These are phyloP conservation scores for Bombus ignitus DNA, from an alignment of 1,140 invertebrate genomes.

Conservation along the genomic window DNA sequence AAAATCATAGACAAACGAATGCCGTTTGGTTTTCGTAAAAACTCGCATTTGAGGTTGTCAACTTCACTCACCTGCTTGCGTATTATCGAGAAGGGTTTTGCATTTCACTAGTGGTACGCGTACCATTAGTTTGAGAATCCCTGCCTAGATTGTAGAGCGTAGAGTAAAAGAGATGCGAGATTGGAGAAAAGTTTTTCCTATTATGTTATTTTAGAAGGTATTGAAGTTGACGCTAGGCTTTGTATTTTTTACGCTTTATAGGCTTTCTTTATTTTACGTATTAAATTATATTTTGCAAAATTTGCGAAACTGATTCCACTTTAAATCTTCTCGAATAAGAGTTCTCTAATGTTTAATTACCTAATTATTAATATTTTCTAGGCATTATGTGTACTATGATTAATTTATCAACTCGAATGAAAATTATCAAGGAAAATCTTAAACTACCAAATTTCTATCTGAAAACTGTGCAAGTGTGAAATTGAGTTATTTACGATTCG, in stretches of 20 bases:
- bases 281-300: not conserved
- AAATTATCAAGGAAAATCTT: not conserved
- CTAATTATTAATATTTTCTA: too few species aligned
- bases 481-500: not conserved
- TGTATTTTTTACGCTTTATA: not conserved
- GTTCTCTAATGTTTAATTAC: too few species aligned
- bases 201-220: not conserved
- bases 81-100: too few species aligned
- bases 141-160: too few species aligned
- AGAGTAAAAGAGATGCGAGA: not conserved
- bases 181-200: conserved; percentile 15
- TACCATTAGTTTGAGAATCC: too few species aligned
- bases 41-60: too few species aligned
- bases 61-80: too few species aligned
- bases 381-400: not conserved
- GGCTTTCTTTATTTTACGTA: not conserved
- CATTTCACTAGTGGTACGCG: too few species aligned
- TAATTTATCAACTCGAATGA: not conserved
- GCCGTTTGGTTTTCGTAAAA: too few species aligned
- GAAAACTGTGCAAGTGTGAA: not conserved
- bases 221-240: not conserved
- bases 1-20: too few species aligned
- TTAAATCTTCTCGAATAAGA: too few species aligned
- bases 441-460: not conserved
- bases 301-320: not conserved